These are phyloP conservation scores for Scortum barcoo DNA, from an alignment of 2,113 vertebrate species.

Conservation along the genomic window DNA sequence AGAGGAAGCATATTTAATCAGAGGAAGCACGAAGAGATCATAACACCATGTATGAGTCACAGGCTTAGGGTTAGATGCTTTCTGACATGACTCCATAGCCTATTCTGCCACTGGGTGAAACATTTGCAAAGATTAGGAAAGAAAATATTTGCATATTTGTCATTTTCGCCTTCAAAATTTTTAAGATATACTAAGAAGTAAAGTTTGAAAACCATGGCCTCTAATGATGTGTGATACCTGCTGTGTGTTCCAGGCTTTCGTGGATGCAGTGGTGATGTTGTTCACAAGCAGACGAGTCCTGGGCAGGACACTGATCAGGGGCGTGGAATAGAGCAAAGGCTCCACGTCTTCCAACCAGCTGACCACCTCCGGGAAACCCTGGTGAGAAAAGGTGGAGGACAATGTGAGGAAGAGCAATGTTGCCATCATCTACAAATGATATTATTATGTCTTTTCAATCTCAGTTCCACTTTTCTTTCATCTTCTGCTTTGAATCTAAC, in stretches of 20 bases:
- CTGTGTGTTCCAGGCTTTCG: conserved; percentile 84
- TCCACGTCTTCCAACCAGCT: conserved; percentile 77
- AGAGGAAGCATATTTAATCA: conserved; percentile 55
- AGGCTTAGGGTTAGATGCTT: background rate
- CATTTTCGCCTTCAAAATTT: background rate
- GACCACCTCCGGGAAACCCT: conserved; percentile 77
- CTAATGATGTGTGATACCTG: conserved; percentile 72
- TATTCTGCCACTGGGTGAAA: background rate
- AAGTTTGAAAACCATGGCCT: background rate
- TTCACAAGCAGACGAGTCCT: conserved; percentile 64
- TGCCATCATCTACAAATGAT: background rate
- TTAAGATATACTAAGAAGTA: background rate
- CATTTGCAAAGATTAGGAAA: background rate
- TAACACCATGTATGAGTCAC: conserved; percentile 11
- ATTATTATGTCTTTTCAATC: background rate
- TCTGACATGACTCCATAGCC: background rate
- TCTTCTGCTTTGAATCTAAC: background rate
- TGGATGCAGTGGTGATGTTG: conserved; percentile 39
- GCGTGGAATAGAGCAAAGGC: conserved; percentile 79
- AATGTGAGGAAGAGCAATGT: background rate
- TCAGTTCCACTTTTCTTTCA: background rate
- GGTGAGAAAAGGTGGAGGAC: conserved; percentile 1
- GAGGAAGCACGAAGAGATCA: conserved; percentile 27
- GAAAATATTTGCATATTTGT: background rate
- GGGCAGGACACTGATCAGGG: conserved; percentile 78